Evolutionary conservation across 2,797 vertebrate genomes (phyloP).

Genomic region (Masticophis lateralis): DNA sequence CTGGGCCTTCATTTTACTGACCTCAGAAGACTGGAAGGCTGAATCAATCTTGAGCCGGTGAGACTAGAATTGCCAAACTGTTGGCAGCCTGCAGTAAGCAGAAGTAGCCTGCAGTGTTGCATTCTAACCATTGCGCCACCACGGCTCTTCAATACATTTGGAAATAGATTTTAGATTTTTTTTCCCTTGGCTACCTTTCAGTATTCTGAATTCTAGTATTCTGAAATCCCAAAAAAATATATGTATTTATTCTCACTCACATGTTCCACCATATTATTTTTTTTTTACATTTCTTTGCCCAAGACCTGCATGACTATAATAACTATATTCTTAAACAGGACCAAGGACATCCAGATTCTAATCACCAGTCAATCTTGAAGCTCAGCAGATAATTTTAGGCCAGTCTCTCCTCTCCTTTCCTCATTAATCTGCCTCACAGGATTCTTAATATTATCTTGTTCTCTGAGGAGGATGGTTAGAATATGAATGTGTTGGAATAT

Average conservation of each 20-base stretch:
- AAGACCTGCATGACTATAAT: background rate
- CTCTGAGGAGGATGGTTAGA: background rate
- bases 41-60: too few species aligned
- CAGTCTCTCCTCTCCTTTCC: background rate
- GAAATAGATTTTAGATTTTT: background rate
- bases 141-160: background rate
- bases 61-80: too few species aligned
- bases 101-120: too few species aligned
- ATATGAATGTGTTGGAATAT: background rate
- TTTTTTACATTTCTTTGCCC: background rate
- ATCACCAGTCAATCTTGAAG: background rate
- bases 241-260: constrained; percentile 5
- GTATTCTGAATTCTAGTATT: background rate
- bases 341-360: background rate
- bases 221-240: background rate
- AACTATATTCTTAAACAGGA: background rate
- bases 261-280: constrained; percentile 6
- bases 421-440: background rate
- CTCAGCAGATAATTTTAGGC: background rate
- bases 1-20: too few species aligned
- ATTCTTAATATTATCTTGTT: background rate
- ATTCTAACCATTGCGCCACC: too few species aligned
- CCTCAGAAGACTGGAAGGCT: too few species aligned
- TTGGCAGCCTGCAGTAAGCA: too few species aligned
- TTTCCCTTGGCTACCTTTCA: background rate